Evolutionary conservation across 2,113 vertebrate species (phyloP).

Genomic region (Pyrgilauda ruficollis): DNA sequence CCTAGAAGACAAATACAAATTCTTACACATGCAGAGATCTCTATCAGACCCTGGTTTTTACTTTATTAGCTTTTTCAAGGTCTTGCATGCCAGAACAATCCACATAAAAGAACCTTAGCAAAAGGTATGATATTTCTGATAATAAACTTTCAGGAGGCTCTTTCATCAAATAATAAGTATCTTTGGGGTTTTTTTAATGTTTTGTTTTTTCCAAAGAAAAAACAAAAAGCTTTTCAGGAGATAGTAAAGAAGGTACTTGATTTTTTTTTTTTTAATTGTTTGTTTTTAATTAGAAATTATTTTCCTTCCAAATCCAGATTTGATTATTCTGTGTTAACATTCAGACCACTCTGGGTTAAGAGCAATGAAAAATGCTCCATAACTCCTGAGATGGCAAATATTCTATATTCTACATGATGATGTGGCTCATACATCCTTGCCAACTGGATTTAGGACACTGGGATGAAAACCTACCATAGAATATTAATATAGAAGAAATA

Average conservation of each 20-base stretch:
- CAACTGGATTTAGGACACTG: neutral
- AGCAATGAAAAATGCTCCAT: neutral
- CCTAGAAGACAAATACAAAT: slow-evolving; percentile 36
- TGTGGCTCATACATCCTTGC: neutral
- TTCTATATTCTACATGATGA: neutral
- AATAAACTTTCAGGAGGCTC: neutral
- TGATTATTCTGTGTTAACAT: neutral
- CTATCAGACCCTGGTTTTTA: slow-evolving; percentile 3
- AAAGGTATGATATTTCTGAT: neutral
- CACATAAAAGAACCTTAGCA: slow-evolving; percentile 7
- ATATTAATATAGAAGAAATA: neutral
- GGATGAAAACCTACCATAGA: neutral
- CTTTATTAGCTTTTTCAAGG: slow-evolving; percentile 46
- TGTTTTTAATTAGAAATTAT: neutral
- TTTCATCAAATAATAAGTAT: neutral
- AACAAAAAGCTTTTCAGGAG: neutral
- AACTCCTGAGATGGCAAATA: neutral
- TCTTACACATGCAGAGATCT: slow-evolving; percentile 5
- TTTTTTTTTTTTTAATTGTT: neutral
- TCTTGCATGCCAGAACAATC: neutral
- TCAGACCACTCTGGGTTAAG: neutral
- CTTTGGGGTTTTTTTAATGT: neutral
- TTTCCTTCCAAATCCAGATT: neutral
- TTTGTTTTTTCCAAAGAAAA: neutral
- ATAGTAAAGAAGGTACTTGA: neutral